Evolutionary conservation across 2,113 vertebrate species (phyloP).

Genomic region (Antechinus stuartii): DNA sequence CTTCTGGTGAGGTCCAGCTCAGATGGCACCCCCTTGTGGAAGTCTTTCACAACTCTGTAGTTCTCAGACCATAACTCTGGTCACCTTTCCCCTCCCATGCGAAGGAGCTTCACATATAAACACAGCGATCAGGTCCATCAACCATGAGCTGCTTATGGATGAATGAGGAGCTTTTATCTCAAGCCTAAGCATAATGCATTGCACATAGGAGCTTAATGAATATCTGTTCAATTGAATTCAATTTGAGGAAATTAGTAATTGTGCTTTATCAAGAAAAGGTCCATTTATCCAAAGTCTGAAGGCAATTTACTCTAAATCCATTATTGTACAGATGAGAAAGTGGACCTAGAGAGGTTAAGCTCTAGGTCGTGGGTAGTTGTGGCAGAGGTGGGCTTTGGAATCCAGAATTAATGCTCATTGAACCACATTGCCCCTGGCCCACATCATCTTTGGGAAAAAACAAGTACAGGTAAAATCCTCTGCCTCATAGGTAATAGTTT

Average conservation of each 20-base stretch:
- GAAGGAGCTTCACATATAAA: background rate
- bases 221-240: background rate
- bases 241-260: background rate
- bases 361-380: background rate
- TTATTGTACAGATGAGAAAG: background rate
- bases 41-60: background rate
- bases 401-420: background rate
- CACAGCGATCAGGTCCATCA: background rate
- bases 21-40: background rate
- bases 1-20: background rate
- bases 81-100: background rate
- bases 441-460: background rate
- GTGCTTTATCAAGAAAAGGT: background rate
- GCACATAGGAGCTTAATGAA: background rate
- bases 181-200: background rate
- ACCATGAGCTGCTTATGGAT: too few relatives aligned
- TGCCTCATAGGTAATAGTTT: too few relatives aligned
- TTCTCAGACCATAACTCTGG: background rate
- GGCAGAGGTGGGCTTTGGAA: background rate
- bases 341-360: background rate
- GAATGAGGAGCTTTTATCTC: too few relatives aligned
- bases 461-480: background rate
- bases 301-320: too few relatives aligned
- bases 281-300: background rate
- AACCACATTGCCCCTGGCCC: background rate